phyloP scores from a whole-genome alignment of 2,113 vertebrate species.

The Cariama cristata region DNA sequence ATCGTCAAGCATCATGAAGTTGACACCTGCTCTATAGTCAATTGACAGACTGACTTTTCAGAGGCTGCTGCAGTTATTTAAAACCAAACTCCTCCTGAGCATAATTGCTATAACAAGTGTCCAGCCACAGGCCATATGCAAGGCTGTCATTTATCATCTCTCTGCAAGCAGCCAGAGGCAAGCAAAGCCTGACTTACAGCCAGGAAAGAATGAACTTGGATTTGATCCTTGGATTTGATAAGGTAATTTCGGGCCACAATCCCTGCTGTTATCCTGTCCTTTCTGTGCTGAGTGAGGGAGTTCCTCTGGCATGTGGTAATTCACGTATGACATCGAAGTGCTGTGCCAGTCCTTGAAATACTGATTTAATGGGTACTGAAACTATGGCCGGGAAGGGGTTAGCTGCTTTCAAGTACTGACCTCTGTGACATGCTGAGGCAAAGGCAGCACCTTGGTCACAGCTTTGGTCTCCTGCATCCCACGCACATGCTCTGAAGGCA shows the following conservation, averaged over 20 bases:
- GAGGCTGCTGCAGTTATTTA: neutral
- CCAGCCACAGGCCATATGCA: neutral
- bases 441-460: neutral
- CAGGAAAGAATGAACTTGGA: neutral
- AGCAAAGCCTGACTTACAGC: neutral
- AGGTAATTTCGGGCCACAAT: neutral
- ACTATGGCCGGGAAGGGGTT: neutral
- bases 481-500: rapidly evolving
- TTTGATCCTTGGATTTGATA: neutral
- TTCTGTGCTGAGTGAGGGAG: neutral
- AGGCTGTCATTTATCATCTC: neutral
- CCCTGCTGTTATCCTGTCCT: neutral
- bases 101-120: neutral
- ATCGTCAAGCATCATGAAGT: neutral
- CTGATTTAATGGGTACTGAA: neutral
- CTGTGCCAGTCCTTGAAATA: neutral
- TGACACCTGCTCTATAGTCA: neutral
- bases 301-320: rapidly evolving
- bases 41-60: neutral
- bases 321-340: neutral
- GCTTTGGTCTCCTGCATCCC: neutral
- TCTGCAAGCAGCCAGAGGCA: neutral
- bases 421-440: rapidly evolving
- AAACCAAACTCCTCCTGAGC: neutral
- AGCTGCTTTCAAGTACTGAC: neutral